Conservation (phyloP, 1,140 invertebrate species). For the Pomacea maculata region DNA sequence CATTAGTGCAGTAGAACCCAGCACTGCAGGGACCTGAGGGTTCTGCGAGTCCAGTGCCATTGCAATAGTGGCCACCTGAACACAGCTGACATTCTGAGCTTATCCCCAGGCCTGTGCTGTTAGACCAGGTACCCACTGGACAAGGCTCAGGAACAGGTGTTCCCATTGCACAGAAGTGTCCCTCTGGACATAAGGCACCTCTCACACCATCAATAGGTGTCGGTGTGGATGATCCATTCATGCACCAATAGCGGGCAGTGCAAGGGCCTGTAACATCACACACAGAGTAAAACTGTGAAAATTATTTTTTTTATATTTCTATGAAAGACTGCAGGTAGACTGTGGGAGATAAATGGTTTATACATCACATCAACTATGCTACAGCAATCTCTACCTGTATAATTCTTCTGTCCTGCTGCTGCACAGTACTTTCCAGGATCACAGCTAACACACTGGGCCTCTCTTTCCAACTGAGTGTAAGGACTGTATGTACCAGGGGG, state of each 20-base stretch:
- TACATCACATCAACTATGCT: neutral
- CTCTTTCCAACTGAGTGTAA: slow-evolving; percentile 38
- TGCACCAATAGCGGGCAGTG: slow-evolving; percentile 57
- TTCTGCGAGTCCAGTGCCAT: slow-evolving; percentile 46
- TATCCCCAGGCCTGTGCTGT: slow-evolving; percentile 51
- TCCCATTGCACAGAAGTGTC: slow-evolving; percentile 52
- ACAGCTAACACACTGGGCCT: slow-evolving; percentile 50
- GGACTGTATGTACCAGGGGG: slow-evolving; percentile 58
- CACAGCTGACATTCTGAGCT: slow-evolving; percentile 50
- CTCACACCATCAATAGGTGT: slow-evolving; percentile 58
- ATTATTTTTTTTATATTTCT: neutral
- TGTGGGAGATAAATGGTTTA: neutral
- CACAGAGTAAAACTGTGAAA: neutral
- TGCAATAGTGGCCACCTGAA: slow-evolving; percentile 58
- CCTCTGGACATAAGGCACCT: slow-evolving; percentile 54
- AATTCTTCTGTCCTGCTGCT: slow-evolving; percentile 37
- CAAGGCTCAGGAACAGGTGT: slow-evolving; percentile 50
- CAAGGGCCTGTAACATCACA: slow-evolving; percentile 49
- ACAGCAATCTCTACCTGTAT: slow-evolving; percentile 38
- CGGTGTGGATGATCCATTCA: slow-evolving; percentile 49
- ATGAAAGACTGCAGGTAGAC: neutral
- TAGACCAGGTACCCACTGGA: slow-evolving; percentile 56
- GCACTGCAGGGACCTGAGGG: slow-evolving; percentile 55
- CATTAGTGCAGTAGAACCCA: slow-evolving; percentile 53
- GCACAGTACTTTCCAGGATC: slow-evolving; percentile 59